Base-by-base conservation (phyloP, 53 echinoderm and acorn worm species). In the Luidia sarsii region DNA sequence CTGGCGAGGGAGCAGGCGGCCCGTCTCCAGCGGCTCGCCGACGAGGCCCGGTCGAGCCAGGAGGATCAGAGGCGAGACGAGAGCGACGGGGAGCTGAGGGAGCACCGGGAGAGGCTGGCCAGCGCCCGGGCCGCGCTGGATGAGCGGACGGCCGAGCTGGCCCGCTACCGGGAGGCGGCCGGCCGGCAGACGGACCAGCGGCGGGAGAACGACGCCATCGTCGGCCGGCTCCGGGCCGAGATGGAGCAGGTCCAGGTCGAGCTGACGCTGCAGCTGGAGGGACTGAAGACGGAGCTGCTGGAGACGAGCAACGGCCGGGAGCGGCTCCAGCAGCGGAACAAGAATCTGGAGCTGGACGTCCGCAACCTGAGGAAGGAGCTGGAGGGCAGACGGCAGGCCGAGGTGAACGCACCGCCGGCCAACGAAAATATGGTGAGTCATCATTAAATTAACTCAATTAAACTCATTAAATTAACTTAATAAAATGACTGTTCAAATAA, bases 291-390 rank as follows among this genome's bases (percentile, higher is more conserved):
- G 27, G 75, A 86, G 33, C 86, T 90, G 51, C 27, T 80, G 18
- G 86, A 80, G 24, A 65, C 79, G 3, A 87, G 68, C 10, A 86
- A 80, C 43, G 64, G 65, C 4, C 80, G 80, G 53, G 93, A 93
- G 43, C 82, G 39, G 54, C 77, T 87, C 8, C 77, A 75, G 22
- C 71, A 80, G 30, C 86, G 66, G 51, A 93, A 87, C 56, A 90
- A 77, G 28, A 70, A 71, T 16, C 61, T 93, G 15, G 93, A 93
- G 66, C 22, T 34, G 32, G 83, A 93, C 35, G 21, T 93, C 18
- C 83, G 54, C 36, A 51, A 51, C 48, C 71, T 91, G 2, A 91
- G 83, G 33, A 75, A 75, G 51, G 48, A 77, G 62, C 14, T 77
- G 13, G 77, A 86, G 39, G 50, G 22, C 16, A 71, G 61, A 70